Conservation (phyloP, 1,140 invertebrate species). For the Tenebrio molitor region DNA sequence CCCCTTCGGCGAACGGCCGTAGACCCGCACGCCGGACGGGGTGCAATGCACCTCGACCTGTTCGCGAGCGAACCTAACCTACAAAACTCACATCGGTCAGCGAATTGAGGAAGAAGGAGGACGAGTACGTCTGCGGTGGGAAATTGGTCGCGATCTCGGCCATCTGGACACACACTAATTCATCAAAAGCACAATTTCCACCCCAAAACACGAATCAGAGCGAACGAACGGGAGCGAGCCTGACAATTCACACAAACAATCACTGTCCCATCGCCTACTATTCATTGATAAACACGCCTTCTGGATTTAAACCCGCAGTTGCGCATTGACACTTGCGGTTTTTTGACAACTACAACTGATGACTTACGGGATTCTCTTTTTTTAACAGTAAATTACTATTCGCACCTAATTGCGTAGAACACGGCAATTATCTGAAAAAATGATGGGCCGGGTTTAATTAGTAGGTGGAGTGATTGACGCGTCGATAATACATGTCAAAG, state of each 20-base stretch:
- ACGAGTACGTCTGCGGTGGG: slow-evolving; percentile 58
- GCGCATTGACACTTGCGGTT: slow-evolving; percentile 8
- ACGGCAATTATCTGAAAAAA: no score
- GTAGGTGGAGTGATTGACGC: no score
- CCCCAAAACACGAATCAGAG: background rate
- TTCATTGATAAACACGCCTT: slow-evolving; percentile 40
- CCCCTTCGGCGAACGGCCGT: background rate
- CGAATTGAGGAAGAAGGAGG: slow-evolving; percentile 56
- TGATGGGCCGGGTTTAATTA: no score
- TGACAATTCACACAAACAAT: slow-evolving; percentile 16
- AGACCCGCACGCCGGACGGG: background rate
- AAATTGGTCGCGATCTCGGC: slow-evolving; percentile 57
- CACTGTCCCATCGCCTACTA: slow-evolving; percentile 27
- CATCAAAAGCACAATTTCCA: slow-evolving; percentile 19
- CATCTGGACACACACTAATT: slow-evolving; percentile 45
- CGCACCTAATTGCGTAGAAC: no score
- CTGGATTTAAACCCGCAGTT: slow-evolving; percentile 21
- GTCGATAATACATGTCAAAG: no score
- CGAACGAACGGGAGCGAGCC: background rate
- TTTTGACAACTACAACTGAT: background rate
- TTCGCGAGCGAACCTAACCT: slow-evolving; percentile 46
- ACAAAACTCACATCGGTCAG: slow-evolving; percentile 54
- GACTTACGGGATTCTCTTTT: no score
- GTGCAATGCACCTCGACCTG: slow-evolving; percentile 26
- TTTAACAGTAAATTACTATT: no score